Conservation (phyloP, 53 echinoderm and acorn worm species). For the Crossaster papposus region DNA sequence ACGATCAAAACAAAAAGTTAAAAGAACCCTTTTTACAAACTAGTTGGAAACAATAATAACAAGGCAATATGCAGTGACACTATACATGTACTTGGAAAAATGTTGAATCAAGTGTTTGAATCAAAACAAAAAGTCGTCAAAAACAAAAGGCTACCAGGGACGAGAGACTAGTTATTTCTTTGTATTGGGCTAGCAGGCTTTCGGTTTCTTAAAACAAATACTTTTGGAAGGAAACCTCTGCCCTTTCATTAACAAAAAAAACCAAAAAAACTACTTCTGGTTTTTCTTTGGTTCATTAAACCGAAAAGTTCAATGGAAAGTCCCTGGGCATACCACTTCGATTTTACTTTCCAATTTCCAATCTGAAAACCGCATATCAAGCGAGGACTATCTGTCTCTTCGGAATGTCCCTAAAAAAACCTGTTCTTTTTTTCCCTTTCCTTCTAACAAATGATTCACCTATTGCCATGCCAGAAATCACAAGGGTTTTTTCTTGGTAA, state of each 20-base stretch:
- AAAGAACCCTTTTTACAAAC: too few relatives aligned
- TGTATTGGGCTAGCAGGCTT: neutral
- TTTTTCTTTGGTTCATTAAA: neutral
- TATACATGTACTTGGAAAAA: too few relatives aligned
- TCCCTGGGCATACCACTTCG: neutral
- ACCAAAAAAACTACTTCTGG: neutral
- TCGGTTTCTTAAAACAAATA: neutral
- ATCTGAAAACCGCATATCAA: neutral
- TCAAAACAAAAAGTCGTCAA: too few relatives aligned
- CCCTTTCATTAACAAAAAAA: neutral
- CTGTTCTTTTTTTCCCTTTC: neutral
- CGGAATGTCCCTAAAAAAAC: neutral
- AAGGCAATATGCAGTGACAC: too few relatives aligned
- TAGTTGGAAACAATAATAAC: too few relatives aligned
- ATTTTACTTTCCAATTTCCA: neutral
- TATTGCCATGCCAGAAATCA: neutral
- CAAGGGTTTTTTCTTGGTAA: conserved; percentile 13
- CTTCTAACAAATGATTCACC: neutral
- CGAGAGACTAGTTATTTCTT: too few relatives aligned
- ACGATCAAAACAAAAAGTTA: too few relatives aligned
- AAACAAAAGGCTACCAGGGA: too few relatives aligned
- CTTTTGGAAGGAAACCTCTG: neutral
- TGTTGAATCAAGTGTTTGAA: too few relatives aligned
- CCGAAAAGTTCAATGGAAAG: neutral
- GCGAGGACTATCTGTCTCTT: neutral